Base-by-base conservation (phyloP, 2,113 vertebrate genomes). In the Collichthys lucidus region DNA sequence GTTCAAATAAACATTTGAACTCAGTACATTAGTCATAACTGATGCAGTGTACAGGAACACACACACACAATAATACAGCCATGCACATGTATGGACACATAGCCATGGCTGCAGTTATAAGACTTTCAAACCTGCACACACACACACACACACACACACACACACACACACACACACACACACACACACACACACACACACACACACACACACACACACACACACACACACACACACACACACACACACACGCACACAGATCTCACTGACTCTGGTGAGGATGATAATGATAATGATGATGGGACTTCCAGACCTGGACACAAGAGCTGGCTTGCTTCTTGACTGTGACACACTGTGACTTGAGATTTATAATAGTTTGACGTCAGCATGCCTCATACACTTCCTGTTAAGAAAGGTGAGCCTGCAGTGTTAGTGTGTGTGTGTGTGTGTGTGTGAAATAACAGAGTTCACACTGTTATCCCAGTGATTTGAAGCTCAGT, bases 231-330 rank as follows among this genome's bases (percentile, higher is more conserved):
- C 44, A 64, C 20, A 20, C 40, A 47, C 47, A 35, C 31, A 69
- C 50, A 31, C 53, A 81, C 40, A 68, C 60, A 57, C 60, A 55
- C 60, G 22, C 44, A 46, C 11, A 46, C 44, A 46, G 11, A 66
- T 14, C 46, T 20, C 63, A 60, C 10, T 35, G 70, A 59, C 72
- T 73, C 46, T 67, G 60, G 20, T 82, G 60, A 78, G 46, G 77
- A 85, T 59, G 74, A 82, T 73, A 85, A 85, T 82, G 57, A 79
- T 88, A 64, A 84, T 88, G 83, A 88, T 88, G 91, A 92, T 92
- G 87, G 74, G 72, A 77, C 85, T 87, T 88, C 88, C 91, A 92
- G 91, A 86, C 77, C 47, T 86, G 84, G 84, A 81, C 68, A 75
- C 82, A 70, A 65, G 53, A 78, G 83, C 75, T 85, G 85, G 66